A percentile compares a stretch with the other conserved stretches of the same genome.
phyloP scores from a whole-genome alignment of 2,888 invertebrate genomes.

The Perdita meconis region DNA sequence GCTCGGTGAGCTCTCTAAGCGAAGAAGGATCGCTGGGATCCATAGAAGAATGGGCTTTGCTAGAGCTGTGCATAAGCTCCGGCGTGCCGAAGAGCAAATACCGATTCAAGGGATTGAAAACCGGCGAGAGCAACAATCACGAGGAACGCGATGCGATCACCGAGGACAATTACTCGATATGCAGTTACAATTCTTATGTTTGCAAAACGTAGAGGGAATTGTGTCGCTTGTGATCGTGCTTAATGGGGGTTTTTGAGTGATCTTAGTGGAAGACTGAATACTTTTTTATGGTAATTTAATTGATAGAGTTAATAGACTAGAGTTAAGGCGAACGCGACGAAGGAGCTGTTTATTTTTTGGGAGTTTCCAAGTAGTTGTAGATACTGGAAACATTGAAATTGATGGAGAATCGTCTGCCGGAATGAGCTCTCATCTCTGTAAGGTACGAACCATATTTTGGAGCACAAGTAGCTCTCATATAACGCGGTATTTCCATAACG shows the following conservation, averaged over 20 bases:
- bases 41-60: conserved; percentile 60
- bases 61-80: conserved; percentile 65
- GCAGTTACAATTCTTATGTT: conserved; percentile 66
- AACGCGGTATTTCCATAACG: too few species aligned
- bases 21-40: conserved; percentile 55
- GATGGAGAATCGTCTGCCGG: too few species aligned
- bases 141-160: conserved; percentile 59
- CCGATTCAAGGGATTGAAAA: conserved; percentile 52
- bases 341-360: too few species aligned
- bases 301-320: too few species aligned
- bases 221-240: too few species aligned
- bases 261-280: conserved; percentile 55
- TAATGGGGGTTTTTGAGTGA: too few species aligned
- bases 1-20: conserved; percentile 54
- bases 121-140: conserved; percentile 27
- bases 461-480: too few species aligned
- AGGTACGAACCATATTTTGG: too few species aligned
- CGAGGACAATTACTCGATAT: conserved; percentile 69
- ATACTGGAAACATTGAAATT: too few species aligned
- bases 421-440: too few species aligned
- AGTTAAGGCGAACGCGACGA: not conserved
- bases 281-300: conserved; percentile 48
- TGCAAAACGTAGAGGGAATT: too few species aligned
- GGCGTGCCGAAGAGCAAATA: conserved; percentile 63
- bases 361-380: too few species aligned